These are phyloP conservation scores for Hippocampus kuda DNA, from an alignment of 2,797 vertebrate species.

Conservation along the genomic window DNA sequence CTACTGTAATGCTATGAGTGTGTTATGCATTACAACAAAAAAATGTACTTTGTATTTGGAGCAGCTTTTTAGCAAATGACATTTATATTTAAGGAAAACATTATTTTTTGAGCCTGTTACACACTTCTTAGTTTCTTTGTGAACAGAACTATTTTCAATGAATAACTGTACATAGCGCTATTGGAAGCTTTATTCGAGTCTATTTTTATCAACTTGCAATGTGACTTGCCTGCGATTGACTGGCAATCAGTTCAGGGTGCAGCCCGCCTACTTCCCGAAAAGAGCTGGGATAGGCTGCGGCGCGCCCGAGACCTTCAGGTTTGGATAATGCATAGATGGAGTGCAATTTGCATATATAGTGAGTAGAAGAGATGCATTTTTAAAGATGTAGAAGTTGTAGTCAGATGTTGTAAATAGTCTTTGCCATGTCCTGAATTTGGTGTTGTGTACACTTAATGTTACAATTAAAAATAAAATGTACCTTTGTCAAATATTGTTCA, in stretches of 20 bases:
- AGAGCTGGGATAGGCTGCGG: too few relatives aligned
- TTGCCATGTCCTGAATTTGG: constrained; percentile 71
- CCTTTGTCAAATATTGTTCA: constrained; percentile 35
- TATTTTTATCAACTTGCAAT: constrained; percentile 59
- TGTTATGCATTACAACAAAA: constrained; percentile 63
- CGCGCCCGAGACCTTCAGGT: too few relatives aligned
- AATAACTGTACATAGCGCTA: constrained; percentile 69
- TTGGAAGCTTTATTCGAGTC: constrained; percentile 46
- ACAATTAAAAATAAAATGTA: constrained; percentile 59
- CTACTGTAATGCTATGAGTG: constrained; percentile 71
- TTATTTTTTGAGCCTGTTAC: constrained; percentile 54
- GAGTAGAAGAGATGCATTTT: constrained; percentile 67
- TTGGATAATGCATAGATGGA: too few relatives aligned
- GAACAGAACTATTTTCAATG: constrained; percentile 62
- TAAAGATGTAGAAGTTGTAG: constrained; percentile 66
- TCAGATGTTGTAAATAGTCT: constrained; percentile 82
- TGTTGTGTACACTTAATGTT: constrained; percentile 71
- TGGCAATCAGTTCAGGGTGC: too few relatives aligned
- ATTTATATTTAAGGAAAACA: constrained; percentile 59
- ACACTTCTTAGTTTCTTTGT: constrained; percentile 67
- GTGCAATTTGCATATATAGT: constrained; percentile 39
- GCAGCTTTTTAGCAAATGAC: constrained; percentile 69
- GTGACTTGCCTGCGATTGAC: constrained; percentile 27
- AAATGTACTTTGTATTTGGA: constrained; percentile 67
- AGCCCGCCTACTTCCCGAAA: too few relatives aligned